Evolutionary conservation across 2,797 vertebrate genomes (phyloP).

Genomic region (Leptatherina wallacei): DNA sequence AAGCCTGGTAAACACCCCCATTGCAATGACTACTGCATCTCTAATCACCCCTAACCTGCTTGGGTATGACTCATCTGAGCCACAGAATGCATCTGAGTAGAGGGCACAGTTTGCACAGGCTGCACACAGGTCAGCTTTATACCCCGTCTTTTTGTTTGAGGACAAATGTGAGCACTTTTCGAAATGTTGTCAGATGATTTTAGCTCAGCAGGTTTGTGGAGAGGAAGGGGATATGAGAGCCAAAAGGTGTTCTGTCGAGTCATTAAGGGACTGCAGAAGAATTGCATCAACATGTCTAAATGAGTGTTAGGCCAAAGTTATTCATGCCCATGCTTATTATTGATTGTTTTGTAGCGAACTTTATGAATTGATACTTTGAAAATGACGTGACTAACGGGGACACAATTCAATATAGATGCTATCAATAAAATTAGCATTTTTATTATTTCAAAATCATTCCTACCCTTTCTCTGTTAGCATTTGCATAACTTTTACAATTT

Average conservation of each 20-base stretch:
- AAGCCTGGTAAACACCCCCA: slow-evolving; percentile 42
- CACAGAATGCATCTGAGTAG: slow-evolving; percentile 42
- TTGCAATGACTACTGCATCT: slow-evolving; percentile 58
- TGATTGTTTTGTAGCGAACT: no score
- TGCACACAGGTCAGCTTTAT: slow-evolving; percentile 53
- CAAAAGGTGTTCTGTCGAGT: slow-evolving; percentile 15
- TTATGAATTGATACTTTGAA: no score
- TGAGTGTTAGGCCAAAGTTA: not conserved
- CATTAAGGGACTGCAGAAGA: slow-evolving; percentile 3
- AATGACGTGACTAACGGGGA: no score
- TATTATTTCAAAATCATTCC: no score
- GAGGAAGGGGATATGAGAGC: not conserved
- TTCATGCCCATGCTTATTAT: not conserved
- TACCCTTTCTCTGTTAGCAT: no score
- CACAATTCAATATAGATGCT: no score
- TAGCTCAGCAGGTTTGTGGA: slow-evolving; percentile 16
- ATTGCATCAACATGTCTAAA: slow-evolving; percentile 25
- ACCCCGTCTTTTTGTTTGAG: slow-evolving; percentile 6
- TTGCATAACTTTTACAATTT: no score
- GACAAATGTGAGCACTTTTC: slow-evolving; percentile 50
- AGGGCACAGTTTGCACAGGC: slow-evolving; percentile 53
- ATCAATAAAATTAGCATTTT: no score
- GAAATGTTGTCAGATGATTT: slow-evolving; percentile 38
- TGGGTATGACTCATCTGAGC: slow-evolving; percentile 65
- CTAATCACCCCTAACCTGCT: slow-evolving; percentile 59